Evolutionary conservation across 37 sponge, comb jelly and placozoan species (phyloP).

Genomic region (Ianthella basta): DNA sequence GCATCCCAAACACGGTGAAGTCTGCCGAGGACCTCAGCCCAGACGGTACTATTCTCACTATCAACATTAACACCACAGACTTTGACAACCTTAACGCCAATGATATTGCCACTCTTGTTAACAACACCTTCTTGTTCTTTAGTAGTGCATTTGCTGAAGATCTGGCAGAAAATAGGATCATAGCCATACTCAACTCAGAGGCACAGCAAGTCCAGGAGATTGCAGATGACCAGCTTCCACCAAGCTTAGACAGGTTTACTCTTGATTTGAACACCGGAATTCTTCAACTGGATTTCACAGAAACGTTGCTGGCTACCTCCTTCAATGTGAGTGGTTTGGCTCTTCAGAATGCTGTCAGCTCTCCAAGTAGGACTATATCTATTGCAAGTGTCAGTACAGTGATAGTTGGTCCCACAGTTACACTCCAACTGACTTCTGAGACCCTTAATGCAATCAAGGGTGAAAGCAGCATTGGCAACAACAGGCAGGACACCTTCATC

Average conservation of each 20-base stretch:
- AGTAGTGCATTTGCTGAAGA: constrained; percentile 41
- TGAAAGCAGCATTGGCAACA: constrained; percentile 44
- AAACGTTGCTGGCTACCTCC: constrained; percentile 43
- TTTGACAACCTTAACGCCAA: neutral
- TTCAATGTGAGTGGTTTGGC: constrained; percentile 58
- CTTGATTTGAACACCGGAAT: constrained; percentile 75
- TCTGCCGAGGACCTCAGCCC: constrained; percentile 50
- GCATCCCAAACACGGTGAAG: constrained; percentile 11
- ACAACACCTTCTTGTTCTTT: constrained; percentile 71
- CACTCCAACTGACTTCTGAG: constrained; percentile 21
- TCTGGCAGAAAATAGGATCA: constrained; percentile 36
- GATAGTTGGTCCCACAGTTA: constrained; percentile 22
- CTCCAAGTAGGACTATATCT: constrained; percentile 11
- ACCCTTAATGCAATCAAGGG: constrained; percentile 77
- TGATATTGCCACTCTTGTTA: constrained; percentile 45
- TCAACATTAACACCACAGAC: constrained; percentile 57
- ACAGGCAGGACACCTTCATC: constrained; percentile 61
- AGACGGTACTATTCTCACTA: constrained; percentile 57
- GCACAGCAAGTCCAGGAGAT: constrained; percentile 49
- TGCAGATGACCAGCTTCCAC: constrained; percentile 73
- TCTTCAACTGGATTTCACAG: constrained; percentile 68
- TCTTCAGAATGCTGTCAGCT: constrained; percentile 53
- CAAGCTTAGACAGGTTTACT: constrained; percentile 70
- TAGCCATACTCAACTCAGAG: constrained; percentile 15
- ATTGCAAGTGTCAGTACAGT: neutral